Percentiles rank a stretch among this genome's conserved stretches.
phyloP scores from a whole-genome alignment of 2,888 invertebrate genomes.

The Caenorhabditis sinica region DNA sequence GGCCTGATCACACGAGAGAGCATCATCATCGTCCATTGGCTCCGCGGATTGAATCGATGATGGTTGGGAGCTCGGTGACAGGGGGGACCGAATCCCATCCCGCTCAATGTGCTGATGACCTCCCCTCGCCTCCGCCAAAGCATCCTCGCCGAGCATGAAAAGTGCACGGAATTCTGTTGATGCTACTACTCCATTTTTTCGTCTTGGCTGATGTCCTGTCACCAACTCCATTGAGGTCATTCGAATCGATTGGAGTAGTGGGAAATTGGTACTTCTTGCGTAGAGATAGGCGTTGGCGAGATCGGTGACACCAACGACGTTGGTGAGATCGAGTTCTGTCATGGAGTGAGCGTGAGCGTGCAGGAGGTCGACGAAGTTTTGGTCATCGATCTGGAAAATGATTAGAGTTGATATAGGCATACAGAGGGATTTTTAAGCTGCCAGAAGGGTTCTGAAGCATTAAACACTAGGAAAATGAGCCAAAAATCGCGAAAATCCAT shows the following conservation, averaged over 20 bases:
- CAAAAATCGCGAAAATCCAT: no score
- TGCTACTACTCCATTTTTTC: conserved; percentile 72
- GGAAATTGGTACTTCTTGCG: conserved; percentile 60
- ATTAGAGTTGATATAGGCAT: no score
- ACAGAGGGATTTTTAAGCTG: no score
- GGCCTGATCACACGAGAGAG: conserved; percentile 54
- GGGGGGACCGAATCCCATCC: conserved; percentile 42
- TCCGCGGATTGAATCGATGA: conserved; percentile 21
- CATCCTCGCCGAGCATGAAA: conserved; percentile 75
- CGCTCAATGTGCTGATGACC: conserved; percentile 29
- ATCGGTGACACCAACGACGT: conserved; percentile 69
- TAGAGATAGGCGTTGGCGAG: conserved; percentile 67
- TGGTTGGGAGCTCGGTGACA: conserved; percentile 43
- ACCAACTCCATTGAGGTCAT: conserved; percentile 73
- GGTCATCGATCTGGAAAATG: conserved; percentile 64
- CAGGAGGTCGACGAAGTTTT: conserved; percentile 68
- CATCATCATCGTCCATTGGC: background rate
- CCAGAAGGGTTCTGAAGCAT: no score
- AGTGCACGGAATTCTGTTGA: conserved; percentile 65
- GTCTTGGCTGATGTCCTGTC: conserved; percentile 63
- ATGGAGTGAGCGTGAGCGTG: conserved; percentile 67
- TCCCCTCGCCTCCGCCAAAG: conserved; percentile 62
- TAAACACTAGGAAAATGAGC: no score
- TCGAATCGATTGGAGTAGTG: conserved; percentile 64
- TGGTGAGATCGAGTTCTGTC: conserved; percentile 68